These are phyloP conservation scores for Pterophyllum scalare DNA, from an alignment of 2,113 vertebrate species.

Conservation along the genomic window DNA sequence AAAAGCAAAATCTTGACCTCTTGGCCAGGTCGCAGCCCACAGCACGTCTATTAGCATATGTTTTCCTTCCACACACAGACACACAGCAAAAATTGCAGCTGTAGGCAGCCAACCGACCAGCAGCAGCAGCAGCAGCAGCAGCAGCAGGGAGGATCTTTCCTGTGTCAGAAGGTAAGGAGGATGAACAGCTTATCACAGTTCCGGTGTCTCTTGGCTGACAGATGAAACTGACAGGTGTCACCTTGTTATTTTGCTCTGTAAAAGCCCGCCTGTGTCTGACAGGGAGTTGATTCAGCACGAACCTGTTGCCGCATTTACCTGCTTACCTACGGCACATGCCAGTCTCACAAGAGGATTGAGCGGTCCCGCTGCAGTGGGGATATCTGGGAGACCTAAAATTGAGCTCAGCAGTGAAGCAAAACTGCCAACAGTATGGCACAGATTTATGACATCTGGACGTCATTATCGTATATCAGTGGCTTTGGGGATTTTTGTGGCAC, in stretches of 20 bases:
- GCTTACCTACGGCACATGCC: constrained; percentile 52
- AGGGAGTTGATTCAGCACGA: constrained; percentile 71
- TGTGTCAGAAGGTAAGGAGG: constrained; percentile 28
- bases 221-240: constrained; percentile 71
- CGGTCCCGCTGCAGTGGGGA: constrained; percentile 32
- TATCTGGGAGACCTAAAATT: constrained; percentile 47
- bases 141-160: constrained; percentile 26
- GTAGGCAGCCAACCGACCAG: constrained; percentile 20
- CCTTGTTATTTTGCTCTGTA: constrained; percentile 63
- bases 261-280: constrained; percentile 29
- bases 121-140: background rate
- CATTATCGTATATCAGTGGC: constrained; percentile 15
- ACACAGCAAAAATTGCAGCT: constrained; percentile 26
- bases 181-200: constrained; percentile 50
- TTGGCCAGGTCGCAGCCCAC: constrained; percentile 25
- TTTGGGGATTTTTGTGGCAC: background rate
- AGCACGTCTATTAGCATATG: constrained; percentile 35
- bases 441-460: constrained; percentile 37
- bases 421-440: constrained; percentile 31
- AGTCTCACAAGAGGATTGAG: constrained; percentile 44
- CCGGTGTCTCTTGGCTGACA: constrained; percentile 18
- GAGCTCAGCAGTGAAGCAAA: constrained; percentile 47
- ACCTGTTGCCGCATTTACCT: constrained; percentile 61
- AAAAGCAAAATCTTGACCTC: constrained; percentile 49
- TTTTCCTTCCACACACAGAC: constrained; percentile 16